Conservation (phyloP, 1,140 invertebrate species). For the Akabosia matsudoensis region DNA sequence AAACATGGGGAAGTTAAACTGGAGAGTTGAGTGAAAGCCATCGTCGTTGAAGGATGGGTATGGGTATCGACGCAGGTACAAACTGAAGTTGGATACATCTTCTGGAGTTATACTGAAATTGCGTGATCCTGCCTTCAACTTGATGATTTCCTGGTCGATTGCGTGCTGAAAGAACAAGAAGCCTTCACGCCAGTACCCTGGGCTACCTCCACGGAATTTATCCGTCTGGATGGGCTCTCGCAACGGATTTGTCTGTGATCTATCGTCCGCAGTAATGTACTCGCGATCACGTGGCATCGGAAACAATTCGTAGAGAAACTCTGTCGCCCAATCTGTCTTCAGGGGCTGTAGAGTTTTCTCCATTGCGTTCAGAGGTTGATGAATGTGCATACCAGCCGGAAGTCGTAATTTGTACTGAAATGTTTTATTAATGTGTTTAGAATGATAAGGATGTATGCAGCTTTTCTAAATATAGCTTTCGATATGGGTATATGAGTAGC, state of each 20-base stretch:
- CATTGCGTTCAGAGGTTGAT: too few species aligned
- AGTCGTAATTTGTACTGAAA: too few species aligned
- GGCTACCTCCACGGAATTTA: constrained; percentile 25
- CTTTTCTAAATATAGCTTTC: too few species aligned
- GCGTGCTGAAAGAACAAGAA: constrained; percentile 67
- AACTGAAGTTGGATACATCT: constrained; percentile 24
- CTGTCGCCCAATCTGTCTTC: constrained; percentile 61
- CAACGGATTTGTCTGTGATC: constrained; percentile 56
- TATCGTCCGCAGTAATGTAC: constrained; percentile 57
- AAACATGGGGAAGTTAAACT: constrained; percentile 69
- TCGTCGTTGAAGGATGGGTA: constrained; percentile 71
- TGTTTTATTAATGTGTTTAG: too few species aligned
- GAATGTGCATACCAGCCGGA: too few species aligned
- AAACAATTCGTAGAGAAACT: constrained; percentile 65
- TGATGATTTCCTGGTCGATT: constrained; percentile 59
- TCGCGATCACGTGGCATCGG: constrained; percentile 64
- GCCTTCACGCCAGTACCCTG: constrained; percentile 66
- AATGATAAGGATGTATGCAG: too few species aligned
- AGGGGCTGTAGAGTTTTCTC: too few species aligned
- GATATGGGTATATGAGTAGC: too few species aligned
- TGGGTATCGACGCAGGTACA: constrained; percentile 64
- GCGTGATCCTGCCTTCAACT: constrained; percentile 55
- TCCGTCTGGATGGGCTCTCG: constrained; percentile 53
- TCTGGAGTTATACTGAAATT: constrained; percentile 44
- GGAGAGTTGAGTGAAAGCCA: constrained; percentile 12